phyloP scores from a whole-genome alignment of 2,888 invertebrate genomes.

The Perdita meconis region DNA sequence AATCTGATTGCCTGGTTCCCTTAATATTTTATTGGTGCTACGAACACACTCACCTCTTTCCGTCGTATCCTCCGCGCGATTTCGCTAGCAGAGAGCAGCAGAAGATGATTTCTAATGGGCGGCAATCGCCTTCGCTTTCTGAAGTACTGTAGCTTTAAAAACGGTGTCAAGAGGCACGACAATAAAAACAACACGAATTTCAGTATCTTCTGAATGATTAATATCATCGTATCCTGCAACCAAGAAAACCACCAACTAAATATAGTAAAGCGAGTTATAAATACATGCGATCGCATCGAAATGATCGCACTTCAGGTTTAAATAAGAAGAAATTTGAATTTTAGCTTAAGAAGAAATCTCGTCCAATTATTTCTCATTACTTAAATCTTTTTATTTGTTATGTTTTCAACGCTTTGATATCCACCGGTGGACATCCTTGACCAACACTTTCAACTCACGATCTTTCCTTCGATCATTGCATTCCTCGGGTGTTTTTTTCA shows the following conservation, averaged over 20 bases:
- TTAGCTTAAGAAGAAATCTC: too few species aligned
- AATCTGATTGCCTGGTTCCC: too few species aligned
- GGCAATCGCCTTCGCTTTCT: slow-evolving; percentile 82
- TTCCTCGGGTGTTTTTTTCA: too few species aligned
- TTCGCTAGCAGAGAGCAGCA: slow-evolving; percentile 89
- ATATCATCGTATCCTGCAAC: slow-evolving; percentile 22
- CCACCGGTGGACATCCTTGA: too few species aligned
- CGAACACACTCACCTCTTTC: slow-evolving; percentile 89
- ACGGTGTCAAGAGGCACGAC: slow-evolving; percentile 62
- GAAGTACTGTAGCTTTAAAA: slow-evolving; percentile 58
- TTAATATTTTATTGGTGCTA: too few species aligned
- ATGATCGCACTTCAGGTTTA: too few species aligned
- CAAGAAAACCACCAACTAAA: background rate
- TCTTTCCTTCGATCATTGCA: too few species aligned
- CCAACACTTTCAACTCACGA: too few species aligned
- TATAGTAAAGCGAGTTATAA: too few species aligned
- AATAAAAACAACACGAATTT: slow-evolving; percentile 58
- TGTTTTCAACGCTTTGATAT: background rate
- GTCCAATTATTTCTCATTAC: background rate
- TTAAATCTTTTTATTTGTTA: background rate
- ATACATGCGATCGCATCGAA: too few species aligned
- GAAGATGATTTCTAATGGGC: slow-evolving; percentile 88
- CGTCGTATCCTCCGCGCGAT: slow-evolving; percentile 90
- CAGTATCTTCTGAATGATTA: slow-evolving; percentile 38
- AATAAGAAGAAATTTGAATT: too few species aligned